Evolutionary conservation across 2,888 invertebrate genomes (phyloP).

Genomic region (Caenorhabditis sp.): DNA sequence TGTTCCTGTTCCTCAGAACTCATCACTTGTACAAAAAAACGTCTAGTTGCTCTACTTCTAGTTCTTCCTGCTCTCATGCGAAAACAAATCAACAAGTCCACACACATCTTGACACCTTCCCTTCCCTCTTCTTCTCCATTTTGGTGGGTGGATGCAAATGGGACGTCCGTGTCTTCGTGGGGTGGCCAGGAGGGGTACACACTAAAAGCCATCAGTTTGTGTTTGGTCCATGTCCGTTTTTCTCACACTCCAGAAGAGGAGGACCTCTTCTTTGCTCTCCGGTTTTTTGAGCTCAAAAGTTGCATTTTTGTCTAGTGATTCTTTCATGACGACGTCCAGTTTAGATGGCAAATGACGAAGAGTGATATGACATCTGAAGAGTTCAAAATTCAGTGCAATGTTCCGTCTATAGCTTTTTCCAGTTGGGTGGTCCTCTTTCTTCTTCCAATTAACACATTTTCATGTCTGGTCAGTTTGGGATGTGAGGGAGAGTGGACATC

Average conservation of each 20-base stretch:
- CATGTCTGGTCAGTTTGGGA: conserved; percentile 12
- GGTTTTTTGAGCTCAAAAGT: conserved; percentile 19
- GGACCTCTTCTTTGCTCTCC: conserved; percentile 20
- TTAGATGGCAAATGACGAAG: conserved; percentile 40
- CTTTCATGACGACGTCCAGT: conserved; percentile 45
- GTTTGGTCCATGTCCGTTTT: conserved; percentile 46
- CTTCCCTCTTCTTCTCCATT: conserved; percentile 9
- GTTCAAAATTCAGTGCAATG: not conserved
- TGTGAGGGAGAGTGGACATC: conserved; percentile 12
- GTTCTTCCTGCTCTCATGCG: not conserved
- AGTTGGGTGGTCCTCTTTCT: conserved; percentile 38
- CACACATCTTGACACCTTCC: conserved; percentile 54
- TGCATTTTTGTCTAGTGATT: conserved; percentile 19
- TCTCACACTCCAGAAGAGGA: conserved; percentile 44
- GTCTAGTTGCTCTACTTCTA: not conserved
- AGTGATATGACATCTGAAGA: conserved; percentile 34
- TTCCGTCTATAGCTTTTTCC: conserved; percentile 18
- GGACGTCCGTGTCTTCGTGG: conserved; percentile 11
- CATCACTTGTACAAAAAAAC: not conserved
- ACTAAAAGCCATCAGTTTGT: conserved; percentile 60
- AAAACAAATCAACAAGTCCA: conserved; percentile 62
- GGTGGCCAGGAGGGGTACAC: conserved; percentile 18
- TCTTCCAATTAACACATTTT: conserved; percentile 39
- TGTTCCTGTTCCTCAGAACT: not conserved
- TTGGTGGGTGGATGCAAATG: conserved; percentile 60